These are phyloP conservation scores for Oxygymnocypris stewartii DNA, from an alignment of 2,113 vertebrate genomes.

Conservation along the genomic window DNA sequence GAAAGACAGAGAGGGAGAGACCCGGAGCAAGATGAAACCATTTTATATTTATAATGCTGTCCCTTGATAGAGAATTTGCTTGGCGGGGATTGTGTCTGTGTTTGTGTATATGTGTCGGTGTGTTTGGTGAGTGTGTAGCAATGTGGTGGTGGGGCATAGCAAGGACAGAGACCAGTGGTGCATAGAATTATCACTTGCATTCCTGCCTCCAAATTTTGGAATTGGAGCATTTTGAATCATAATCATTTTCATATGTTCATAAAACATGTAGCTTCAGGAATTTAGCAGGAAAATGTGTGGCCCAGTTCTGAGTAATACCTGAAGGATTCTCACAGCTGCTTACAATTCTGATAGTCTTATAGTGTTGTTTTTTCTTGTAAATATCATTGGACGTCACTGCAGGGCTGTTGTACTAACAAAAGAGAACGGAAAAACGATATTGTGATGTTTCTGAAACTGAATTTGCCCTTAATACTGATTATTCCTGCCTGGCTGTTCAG, in stretches of 20 bases:
- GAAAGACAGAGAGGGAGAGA: conserved; percentile 58
- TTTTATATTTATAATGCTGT: conserved; percentile 74
- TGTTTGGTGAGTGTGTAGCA: not conserved
- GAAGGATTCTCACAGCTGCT: conserved; percentile 65
- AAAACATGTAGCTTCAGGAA: conserved; percentile 35
- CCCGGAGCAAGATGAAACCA: conserved; percentile 64
- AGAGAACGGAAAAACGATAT: not conserved
- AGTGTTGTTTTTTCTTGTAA: not conserved
- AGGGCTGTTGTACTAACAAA: not conserved
- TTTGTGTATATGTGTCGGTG: not conserved
- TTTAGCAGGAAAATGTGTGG: conserved; percentile 65
- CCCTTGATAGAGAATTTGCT: conserved; percentile 72
- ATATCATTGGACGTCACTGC: not conserved
- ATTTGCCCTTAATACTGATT: not conserved
- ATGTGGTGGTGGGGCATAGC: conserved; percentile 54
- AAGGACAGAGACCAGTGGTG: conserved; percentile 62
- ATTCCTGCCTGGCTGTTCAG: not conserved
- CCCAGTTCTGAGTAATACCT: conserved; percentile 63
- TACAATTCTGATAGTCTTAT: conserved; percentile 13
- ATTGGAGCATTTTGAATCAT: conserved; percentile 50
- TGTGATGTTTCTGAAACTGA: not conserved
- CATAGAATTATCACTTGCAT: conserved; percentile 72
- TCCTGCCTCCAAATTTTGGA: conserved; percentile 62
- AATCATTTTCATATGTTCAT: conserved; percentile 20
- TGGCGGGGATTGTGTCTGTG: not conserved